phyloP scores from a whole-genome alignment of 2,113 vertebrate genomes.

The Astur gentilis region DNA sequence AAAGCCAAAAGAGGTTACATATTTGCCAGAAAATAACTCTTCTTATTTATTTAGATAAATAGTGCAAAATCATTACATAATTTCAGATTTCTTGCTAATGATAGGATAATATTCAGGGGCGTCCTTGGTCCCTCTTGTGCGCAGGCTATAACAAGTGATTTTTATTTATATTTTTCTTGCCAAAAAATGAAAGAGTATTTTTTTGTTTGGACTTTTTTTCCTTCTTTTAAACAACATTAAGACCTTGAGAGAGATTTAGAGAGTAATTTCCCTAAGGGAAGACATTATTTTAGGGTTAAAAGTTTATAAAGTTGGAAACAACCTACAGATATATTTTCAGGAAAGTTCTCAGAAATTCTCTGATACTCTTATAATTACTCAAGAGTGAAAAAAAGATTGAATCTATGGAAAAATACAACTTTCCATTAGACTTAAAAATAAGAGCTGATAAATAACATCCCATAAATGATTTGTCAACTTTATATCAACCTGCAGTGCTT shows the following conservation, averaged over 20 bases:
- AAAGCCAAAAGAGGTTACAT: not conserved
- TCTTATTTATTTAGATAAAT: not conserved
- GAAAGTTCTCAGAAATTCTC: not conserved
- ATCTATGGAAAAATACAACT: not conserved
- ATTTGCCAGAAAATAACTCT: constrained; percentile 17
- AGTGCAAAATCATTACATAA: not conserved
- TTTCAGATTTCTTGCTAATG: not conserved
- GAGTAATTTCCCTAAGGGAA: not conserved
- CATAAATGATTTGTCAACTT: not conserved
- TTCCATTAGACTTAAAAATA: not conserved
- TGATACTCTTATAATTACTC: not conserved
- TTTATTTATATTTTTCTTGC: not conserved
- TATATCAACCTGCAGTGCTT: not conserved
- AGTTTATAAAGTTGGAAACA: not conserved
- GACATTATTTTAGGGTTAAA: not conserved
- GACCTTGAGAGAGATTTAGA: not conserved
- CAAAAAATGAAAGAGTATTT: not conserved
- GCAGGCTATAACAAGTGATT: not conserved
- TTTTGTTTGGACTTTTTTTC: not conserved
- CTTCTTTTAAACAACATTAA: not conserved
- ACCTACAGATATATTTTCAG: not conserved
- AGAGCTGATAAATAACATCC: not conserved
- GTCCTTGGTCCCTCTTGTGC: not conserved
- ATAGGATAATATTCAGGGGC: not conserved
- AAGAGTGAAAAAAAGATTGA: not conserved